phyloP scores from a whole-genome alignment of 2,113 vertebrate genomes.

The Potamarius usumacintae region DNA sequence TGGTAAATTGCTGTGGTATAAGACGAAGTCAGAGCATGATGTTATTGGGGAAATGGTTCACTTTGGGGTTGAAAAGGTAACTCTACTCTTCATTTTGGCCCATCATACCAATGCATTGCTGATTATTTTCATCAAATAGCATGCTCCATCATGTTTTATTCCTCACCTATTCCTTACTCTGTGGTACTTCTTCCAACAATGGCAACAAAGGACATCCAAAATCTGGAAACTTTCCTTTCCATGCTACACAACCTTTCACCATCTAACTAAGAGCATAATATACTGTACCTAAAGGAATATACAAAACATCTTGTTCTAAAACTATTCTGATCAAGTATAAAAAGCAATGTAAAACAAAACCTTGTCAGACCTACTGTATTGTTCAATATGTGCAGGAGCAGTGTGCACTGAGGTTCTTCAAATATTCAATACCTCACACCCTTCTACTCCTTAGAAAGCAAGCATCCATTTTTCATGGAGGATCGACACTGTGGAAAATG shows the following conservation, averaged over 20 bases:
- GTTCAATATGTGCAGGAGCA: background rate
- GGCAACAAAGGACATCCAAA: background rate
- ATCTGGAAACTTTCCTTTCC: background rate
- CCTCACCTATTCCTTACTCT: background rate
- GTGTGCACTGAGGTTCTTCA: slow-evolving; percentile 34
- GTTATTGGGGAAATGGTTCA: background rate
- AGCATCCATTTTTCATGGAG: slow-evolving; percentile 49
- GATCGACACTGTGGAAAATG: slow-evolving; percentile 28
- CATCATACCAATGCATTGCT: background rate
- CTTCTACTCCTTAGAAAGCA: slow-evolving; percentile 41
- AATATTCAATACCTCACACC: slow-evolving; percentile 51
- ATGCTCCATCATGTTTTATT: background rate
- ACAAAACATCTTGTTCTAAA: background rate
- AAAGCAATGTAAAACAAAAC: background rate
- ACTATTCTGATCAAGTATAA: background rate
- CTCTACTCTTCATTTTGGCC: background rate
- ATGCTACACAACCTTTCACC: background rate
- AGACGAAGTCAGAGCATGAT: background rate
- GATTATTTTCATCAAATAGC: background rate
- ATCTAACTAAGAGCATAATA: background rate
- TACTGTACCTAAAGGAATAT: background rate
- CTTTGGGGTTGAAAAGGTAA: background rate
- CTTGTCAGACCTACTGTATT: background rate
- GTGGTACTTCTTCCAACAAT: background rate
- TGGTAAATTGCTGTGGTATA: background rate